phyloP scores from a whole-genome alignment of 2,797 vertebrate genomes.

The Urosaurus nigricauda region DNA sequence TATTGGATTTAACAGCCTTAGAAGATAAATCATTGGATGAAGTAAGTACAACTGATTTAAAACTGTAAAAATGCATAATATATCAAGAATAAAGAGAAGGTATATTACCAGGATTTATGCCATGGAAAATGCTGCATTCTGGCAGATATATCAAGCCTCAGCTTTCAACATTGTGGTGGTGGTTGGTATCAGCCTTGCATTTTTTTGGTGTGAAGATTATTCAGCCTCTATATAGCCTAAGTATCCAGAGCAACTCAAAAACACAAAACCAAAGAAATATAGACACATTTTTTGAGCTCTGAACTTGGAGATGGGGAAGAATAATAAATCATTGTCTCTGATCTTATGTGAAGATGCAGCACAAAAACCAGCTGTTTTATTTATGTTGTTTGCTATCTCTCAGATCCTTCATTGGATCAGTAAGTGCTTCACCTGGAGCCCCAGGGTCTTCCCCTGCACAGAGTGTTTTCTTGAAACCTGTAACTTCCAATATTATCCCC shows the following conservation, averaged over 20 bases:
- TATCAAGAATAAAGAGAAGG: not conserved
- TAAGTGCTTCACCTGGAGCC: no score
- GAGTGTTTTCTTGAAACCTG: no score
- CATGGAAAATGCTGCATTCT: not conserved
- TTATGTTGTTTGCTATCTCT: no score
- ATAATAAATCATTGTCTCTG: not conserved
- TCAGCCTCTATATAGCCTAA: not conserved
- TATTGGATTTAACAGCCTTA: slow-evolving; percentile 92
- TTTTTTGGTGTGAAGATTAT: not conserved
- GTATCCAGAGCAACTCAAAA: not conserved
- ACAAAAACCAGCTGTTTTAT: not conserved
- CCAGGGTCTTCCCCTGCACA: no score
- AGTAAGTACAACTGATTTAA: slow-evolving; percentile 77
- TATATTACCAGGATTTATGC: not conserved
- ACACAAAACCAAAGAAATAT: not conserved
- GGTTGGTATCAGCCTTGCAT: not conserved
- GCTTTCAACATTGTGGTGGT: not conserved
- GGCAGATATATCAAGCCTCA: not conserved
- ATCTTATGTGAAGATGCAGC: not conserved
- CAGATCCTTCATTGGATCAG: no score
- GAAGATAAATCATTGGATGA: slow-evolving; percentile 97
- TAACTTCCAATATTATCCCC: no score
- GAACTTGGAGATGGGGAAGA: not conserved
- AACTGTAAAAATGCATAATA: not conserved
- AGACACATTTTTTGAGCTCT: not conserved